Evolutionary conservation across 2,888 invertebrate species (phyloP).

Genomic region (Cosmopolites sordidus): DNA sequence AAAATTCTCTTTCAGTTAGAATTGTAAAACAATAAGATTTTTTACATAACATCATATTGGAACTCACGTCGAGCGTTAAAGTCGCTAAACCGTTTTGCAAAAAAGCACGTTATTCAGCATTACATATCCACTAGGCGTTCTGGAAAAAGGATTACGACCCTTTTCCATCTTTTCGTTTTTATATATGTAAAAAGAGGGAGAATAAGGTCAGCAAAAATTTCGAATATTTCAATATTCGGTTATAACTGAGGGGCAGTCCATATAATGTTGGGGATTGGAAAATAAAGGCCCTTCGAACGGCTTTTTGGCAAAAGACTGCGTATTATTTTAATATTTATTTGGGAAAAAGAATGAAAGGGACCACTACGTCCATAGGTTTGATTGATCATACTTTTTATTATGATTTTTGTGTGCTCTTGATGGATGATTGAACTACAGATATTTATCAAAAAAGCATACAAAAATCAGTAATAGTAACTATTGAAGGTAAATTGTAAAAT

Average conservation of each 20-base stretch:
- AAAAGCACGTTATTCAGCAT: conserved; percentile 16
- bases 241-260: conserved; percentile 10
- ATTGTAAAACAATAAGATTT: too few species aligned
- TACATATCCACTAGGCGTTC: conserved; percentile 11
- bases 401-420: too few species aligned
- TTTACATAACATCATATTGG: too few species aligned
- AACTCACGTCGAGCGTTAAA: conserved; percentile 3
- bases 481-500: too few species aligned
- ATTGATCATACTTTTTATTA: too few species aligned
- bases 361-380: too few species aligned
- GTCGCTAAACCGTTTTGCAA: conserved; percentile 6
- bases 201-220: conserved; percentile 18
- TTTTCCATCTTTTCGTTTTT: conserved; percentile 5
- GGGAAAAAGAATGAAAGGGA: conserved; percentile 6
- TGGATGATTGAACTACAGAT: too few species aligned
- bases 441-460: too few species aligned
- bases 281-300: conserved; percentile 12
- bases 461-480: too few species aligned
- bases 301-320: conserved; percentile 10
- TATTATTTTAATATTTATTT: conserved; percentile 19
- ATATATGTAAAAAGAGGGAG: conserved; percentile 5
- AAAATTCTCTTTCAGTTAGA: too few species aligned
- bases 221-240: conserved; percentile 13
- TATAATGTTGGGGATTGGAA: conserved; percentile 12
- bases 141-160: conserved; percentile 16